Conservation (phyloP, 2,888 invertebrate species). For the Zhengitettix transpicula region DNA sequence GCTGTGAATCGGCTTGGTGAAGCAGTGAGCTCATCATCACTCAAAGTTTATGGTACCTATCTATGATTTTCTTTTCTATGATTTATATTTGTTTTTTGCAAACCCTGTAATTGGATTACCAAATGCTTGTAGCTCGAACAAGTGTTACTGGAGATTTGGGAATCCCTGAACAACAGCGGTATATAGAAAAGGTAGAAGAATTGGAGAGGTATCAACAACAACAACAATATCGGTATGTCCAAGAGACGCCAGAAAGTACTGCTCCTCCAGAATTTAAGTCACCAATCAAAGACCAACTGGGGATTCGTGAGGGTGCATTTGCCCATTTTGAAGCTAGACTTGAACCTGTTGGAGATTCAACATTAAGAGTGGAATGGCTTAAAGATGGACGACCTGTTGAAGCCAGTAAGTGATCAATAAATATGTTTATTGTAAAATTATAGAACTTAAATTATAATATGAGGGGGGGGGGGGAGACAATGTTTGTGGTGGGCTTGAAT, state of each 20-base stretch:
- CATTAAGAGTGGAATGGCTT: slow-evolving; percentile 80
- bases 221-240: slow-evolving; percentile 61
- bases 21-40: slow-evolving; percentile 66
- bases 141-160: slow-evolving; percentile 76
- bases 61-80: slow-evolving; percentile 1
- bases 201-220: slow-evolving; percentile 70
- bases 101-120: neutral
- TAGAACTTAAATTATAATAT: no score
- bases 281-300: slow-evolving; percentile 72
- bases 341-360: slow-evolving; percentile 83
- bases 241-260: slow-evolving; percentile 63
- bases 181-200: slow-evolving; percentile 82
- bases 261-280: slow-evolving; percentile 76
- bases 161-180: slow-evolving; percentile 76
- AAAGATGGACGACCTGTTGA: slow-evolving; percentile 81
- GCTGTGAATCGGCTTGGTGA: slow-evolving; percentile 84
- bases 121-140: slow-evolving; percentile 37
- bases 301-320: slow-evolving; percentile 80
- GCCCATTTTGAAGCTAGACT: slow-evolving; percentile 91
- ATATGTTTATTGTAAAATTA: neutral
- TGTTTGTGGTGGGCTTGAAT: no score
- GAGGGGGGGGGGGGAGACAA: no score
- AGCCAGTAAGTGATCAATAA: slow-evolving; percentile 42
- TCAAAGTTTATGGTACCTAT: slow-evolving; percentile 43
- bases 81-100: no score